phyloP scores from a whole-genome alignment of 2,888 invertebrate species.

The Ormia ochracea region DNA sequence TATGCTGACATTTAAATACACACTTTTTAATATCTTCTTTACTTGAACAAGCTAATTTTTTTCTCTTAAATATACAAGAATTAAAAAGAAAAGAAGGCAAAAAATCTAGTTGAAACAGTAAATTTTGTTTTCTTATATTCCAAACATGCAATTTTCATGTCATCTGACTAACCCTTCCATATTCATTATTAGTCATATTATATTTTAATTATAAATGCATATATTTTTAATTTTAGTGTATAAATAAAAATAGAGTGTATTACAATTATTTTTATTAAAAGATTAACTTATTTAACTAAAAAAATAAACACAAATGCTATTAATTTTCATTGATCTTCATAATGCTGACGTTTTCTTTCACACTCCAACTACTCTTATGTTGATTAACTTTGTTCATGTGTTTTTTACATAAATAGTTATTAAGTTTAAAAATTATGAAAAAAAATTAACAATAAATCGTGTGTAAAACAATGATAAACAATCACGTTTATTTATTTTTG shows the following conservation, averaged over 20 bases:
- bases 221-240: constrained; percentile 23
- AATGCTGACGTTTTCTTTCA: neutral
- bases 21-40: constrained; percentile 10
- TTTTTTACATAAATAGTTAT: constrained; percentile 18
- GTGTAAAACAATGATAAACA: constrained; percentile 47
- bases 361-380: neutral
- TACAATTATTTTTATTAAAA: constrained; percentile 8
- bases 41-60: neutral
- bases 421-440: constrained; percentile 43
- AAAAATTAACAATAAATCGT: constrained; percentile 41
- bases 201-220: constrained; percentile 23
- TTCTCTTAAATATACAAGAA: neutral
- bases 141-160: neutral
- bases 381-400: constrained; percentile 21
- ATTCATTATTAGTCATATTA: constrained; percentile 27
- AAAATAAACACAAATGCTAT: constrained; percentile 19
- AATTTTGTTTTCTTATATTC: constrained; percentile 21
- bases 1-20: neutral
- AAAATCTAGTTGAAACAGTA: constrained; percentile 3
- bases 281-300: constrained; percentile 27
- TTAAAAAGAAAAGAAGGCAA: neutral
- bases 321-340: constrained; percentile 12
- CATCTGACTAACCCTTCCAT: constrained; percentile 2
- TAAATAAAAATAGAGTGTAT: constrained; percentile 24
- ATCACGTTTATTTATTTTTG: constrained; percentile 45